These are phyloP conservation scores for Furcula furcula DNA, from an alignment of 2,888 invertebrate genomes.

Conservation along the genomic window DNA sequence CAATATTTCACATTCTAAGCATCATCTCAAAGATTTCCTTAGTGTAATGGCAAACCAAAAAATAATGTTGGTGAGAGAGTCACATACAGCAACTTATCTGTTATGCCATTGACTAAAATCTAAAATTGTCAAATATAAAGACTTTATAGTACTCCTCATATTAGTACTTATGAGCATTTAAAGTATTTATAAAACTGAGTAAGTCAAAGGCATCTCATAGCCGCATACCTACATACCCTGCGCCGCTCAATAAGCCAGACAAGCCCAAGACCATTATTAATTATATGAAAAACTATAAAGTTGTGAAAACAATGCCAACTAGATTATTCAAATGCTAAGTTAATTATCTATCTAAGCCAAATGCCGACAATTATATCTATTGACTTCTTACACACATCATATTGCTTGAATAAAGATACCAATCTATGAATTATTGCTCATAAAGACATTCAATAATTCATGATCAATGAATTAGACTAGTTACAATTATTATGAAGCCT, in stretches of 20 bases:
- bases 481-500: conserved; percentile 47
- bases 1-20: conserved; percentile 7
- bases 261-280: conserved; percentile 11
- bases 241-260: conserved; percentile 22
- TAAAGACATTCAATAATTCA: conserved; percentile 34
- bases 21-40: conserved; percentile 8
- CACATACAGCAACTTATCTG: conserved; percentile 13
- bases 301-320: conserved; percentile 6
- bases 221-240: conserved; percentile 45
- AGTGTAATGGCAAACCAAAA: conserved; percentile 21
- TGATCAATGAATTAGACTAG: conserved; percentile 23
- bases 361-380: conserved; percentile 10
- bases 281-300: conserved; percentile 6
- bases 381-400: conserved; percentile 9
- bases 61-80: conserved; percentile 10
- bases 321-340: conserved; percentile 15
- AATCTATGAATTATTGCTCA: conserved; percentile 49
- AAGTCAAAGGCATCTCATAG: conserved; percentile 32
- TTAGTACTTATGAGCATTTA: conserved; percentile 5
- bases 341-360: conserved; percentile 14
- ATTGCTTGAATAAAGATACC: conserved; percentile 34
- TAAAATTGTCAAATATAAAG: conserved; percentile 10
- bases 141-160: conserved; percentile 9
- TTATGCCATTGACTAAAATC: conserved; percentile 16
- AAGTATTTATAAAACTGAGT: conserved; percentile 15